Evolutionary conservation across 2,888 invertebrate species (phyloP), one percentile per base, ranked within the genome.

Genomic region (Oscheius sp.): DNA sequence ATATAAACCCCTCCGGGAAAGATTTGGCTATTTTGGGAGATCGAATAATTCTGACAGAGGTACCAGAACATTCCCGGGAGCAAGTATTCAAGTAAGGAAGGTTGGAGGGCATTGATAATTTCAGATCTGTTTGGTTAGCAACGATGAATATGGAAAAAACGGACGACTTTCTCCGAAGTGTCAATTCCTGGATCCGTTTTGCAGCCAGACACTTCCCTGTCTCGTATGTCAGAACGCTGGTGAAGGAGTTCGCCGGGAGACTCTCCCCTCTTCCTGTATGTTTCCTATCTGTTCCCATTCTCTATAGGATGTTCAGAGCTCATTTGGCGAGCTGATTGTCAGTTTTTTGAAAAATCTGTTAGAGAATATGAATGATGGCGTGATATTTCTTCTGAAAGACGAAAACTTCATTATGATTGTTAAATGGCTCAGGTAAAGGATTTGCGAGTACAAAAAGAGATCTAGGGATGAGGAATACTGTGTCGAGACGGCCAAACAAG

Each of bases 41-140:
- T 32, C 45, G 62, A 12, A 44, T 62, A 2, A 47, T 62, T 3
- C 33, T 62, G 20, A 49, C 62, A 2, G 49, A 62, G 3, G 22
- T 49, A 17, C 47, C 62, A 8, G 47, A 45, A 22, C 32, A 47
- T 6, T 44, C 44, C 20, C 20, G 59, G n/a, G 17, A 41, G 4
- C 28, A 59, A n/a, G 41, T 59, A 14, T 44, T 59, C 17, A 44
- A 26, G 59, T 59, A 26, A 5, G 24, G 26, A 12, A 6, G 20
- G 54, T 6, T 56, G 12, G 14, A 28, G n/a, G 41, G 17, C 38
- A 38, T 36, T 14, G 17, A 54, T 78, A 54, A 76, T 57, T 68
- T 76, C 9, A 67, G 71, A 12, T 56, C 70, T 8, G 66, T 74
- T 9, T 81, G 81, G 81, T 73, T 72, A 59, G 36, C 57, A 14